A percentile compares a stretch with the other conserved stretches of the same genome.
Conservation (phyloP, 1,140 invertebrate species). For the Halesus radiatus region DNA sequence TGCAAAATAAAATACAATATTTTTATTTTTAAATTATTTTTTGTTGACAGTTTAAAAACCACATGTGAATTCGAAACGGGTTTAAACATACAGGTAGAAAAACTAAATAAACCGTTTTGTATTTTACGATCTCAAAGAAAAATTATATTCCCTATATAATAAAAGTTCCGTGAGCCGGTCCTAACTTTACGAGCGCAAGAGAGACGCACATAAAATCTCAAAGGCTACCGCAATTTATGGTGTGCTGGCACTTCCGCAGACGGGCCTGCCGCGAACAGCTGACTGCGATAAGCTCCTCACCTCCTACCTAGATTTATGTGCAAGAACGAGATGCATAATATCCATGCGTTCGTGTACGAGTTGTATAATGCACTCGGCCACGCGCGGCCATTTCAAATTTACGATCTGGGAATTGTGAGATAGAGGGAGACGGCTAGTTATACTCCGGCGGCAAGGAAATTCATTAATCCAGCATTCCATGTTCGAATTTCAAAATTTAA, state of each 20-base stretch:
- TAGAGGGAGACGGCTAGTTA: conserved; percentile 65
- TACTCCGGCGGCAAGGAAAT: conserved; percentile 32
- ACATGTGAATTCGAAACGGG: not conserved
- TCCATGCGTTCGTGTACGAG: conserved; percentile 64
- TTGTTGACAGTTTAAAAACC: no score
- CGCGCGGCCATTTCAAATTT: conserved; percentile 73
- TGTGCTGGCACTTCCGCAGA: conserved; percentile 37
- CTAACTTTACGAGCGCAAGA: conserved; percentile 39
- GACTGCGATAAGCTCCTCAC: conserved; percentile 52
- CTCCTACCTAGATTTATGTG: conserved; percentile 63
- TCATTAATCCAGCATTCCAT: conserved; percentile 38
- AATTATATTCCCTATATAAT: not conserved
- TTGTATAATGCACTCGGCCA: conserved; percentile 69
- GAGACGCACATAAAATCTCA: conserved; percentile 46
- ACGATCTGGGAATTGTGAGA: conserved; percentile 72
- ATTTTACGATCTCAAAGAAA: conserved; percentile 13
- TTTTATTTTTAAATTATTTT: no score
- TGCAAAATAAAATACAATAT: no score
- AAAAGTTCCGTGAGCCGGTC: not conserved
- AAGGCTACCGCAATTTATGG: conserved; percentile 51
- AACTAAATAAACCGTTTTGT: not conserved
- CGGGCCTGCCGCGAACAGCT: conserved; percentile 41
- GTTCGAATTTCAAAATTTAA: conserved; percentile 24
- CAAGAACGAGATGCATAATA: conserved; percentile 71
- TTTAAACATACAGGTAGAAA: conserved; percentile 7